A percentile compares a stretch with the other conserved stretches of the same genome.
These are phyloP conservation scores for Eptesicus fuscus DNA, from an alignment of 2,113 vertebrate species.

Conservation along the genomic window DNA sequence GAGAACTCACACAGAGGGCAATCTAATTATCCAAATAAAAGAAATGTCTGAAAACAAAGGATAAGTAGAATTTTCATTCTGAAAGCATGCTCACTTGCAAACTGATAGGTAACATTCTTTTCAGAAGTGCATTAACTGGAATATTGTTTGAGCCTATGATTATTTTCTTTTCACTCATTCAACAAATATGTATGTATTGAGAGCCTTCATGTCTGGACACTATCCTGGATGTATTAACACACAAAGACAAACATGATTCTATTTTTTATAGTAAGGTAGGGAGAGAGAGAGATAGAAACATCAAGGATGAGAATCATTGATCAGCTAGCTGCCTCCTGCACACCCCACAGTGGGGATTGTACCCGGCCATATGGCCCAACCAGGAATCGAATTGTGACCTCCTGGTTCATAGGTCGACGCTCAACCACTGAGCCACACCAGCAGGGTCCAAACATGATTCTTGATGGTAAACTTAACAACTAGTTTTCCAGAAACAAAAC, in stretches of 20 bases:
- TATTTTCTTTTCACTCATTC: neutral
- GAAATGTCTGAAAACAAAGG: neutral
- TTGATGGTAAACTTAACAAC: neutral
- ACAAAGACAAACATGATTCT: neutral
- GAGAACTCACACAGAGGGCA: neutral
- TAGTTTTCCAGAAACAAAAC: neutral
- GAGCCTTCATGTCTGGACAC: neutral
- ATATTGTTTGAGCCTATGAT: neutral
- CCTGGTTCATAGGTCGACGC: no score
- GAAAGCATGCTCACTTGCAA: neutral
- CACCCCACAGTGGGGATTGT: no score
- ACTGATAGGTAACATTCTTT: neutral
- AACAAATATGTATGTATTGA: neutral
- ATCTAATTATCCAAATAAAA: neutral
- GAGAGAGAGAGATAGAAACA: no score
- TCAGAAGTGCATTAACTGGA: neutral
- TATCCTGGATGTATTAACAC: neutral
- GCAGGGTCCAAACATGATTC: neutral
- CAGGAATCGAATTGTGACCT: no score
- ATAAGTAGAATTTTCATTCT: neutral
- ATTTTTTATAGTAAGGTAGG: no score
- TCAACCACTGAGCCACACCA: no score
- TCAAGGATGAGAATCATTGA: no score
- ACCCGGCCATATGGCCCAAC: no score
- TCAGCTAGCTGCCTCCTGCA: no score